phyloP scores from a whole-genome alignment of 2,888 invertebrate species.

The Lithodes maja region DNA sequence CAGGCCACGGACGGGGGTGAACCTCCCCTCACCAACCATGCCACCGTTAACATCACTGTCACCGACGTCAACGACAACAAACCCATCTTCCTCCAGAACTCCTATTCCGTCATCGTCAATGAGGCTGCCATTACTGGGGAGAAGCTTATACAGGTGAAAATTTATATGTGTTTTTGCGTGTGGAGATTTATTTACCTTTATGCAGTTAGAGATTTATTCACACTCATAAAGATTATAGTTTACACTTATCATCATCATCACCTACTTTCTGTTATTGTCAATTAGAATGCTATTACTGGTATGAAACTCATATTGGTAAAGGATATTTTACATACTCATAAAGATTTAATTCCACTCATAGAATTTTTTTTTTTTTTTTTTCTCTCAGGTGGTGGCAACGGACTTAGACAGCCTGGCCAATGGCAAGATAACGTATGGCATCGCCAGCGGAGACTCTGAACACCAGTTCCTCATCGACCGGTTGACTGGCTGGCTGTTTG shows the following conservation, averaged over 20 bases:
- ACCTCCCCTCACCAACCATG: conserved; percentile 91
- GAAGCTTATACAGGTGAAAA: conserved; percentile 73
- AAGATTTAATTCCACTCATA: background rate
- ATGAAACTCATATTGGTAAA: background rate
- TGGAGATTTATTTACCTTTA: too few relatives aligned
- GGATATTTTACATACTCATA: too few relatives aligned
- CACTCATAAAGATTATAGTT: too few relatives aligned
- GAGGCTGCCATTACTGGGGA: conserved; percentile 86
- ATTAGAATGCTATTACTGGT: background rate
- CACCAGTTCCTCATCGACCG: conserved; percentile 87
- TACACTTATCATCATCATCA: background rate
- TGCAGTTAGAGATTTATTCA: too few relatives aligned
- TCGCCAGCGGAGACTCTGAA: conserved; percentile 84
- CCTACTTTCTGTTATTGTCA: background rate
- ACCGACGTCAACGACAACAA: conserved; percentile 91
- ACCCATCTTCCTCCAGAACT: conserved; percentile 85
- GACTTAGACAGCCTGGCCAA: conserved; percentile 90
- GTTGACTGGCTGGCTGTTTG: conserved; percentile 84
- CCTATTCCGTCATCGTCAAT: conserved; percentile 84
- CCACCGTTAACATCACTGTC: conserved; percentile 89
- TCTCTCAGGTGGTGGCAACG: conserved; percentile 83
- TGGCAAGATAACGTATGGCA: conserved; percentile 85
- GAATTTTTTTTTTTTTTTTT: conserved; percentile 34
- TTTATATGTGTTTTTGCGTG: background rate
- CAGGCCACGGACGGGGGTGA: conserved; percentile 92